A percentile compares a stretch with the other conserved stretches of the same genome.
Conservation (phyloP, 2,113 vertebrate species). For the Gobio gobio region DNA sequence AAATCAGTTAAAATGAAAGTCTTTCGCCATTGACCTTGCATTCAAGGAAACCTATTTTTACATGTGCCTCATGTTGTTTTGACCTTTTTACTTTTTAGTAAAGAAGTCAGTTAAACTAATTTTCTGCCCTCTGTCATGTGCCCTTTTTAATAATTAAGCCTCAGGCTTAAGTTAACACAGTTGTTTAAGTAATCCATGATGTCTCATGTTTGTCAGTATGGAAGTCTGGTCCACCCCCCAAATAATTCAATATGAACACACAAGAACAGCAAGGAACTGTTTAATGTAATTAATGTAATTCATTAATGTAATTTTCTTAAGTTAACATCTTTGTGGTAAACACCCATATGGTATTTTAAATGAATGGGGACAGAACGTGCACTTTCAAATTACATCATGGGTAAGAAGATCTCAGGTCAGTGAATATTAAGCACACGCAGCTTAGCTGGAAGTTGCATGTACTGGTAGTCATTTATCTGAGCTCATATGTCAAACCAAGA, state of each 20-base stretch:
- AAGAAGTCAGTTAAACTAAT: neutral
- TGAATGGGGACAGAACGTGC: neutral
- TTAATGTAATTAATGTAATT: neutral
- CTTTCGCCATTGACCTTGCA: neutral
- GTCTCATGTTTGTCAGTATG: neutral
- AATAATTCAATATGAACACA: slow-evolving; percentile 13
- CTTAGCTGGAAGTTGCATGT: neutral
- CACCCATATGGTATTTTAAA: neutral
- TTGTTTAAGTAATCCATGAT: neutral
- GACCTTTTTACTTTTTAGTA: neutral
- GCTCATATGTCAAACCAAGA: neutral
- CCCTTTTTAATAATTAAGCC: neutral
- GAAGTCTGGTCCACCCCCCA: neutral
- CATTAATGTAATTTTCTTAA: slow-evolving; percentile 2
- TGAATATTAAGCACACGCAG: neutral
- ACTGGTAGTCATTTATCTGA: too few species aligned
- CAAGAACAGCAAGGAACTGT: neutral
- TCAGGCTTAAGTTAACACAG: neutral
- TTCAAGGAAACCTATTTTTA: neutral
- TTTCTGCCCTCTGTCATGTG: neutral
- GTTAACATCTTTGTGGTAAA: neutral
- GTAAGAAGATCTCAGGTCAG: neutral
- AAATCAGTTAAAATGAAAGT: neutral
- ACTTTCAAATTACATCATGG: neutral
- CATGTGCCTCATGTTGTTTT: neutral